Base-by-base conservation (phyloP, 2,113 vertebrate genomes). In the Cyanoliseus patagonus region DNA sequence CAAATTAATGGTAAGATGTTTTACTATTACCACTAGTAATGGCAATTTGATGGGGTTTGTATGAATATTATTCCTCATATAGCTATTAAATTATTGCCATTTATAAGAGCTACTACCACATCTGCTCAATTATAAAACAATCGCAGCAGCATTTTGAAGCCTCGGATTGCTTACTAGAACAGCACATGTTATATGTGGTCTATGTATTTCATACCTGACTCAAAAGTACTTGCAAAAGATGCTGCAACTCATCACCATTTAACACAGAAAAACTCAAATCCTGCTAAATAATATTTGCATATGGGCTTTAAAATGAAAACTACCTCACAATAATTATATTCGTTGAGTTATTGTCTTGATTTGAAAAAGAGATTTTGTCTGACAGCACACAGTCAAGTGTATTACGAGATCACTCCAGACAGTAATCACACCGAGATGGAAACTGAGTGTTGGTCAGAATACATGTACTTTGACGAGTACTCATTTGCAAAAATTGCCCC, bases 331-430 rank as follows among this genome's bases (percentile, higher is more conserved):
- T 74, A 93, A 93, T 94, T 78, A 77, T 10, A 41, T 63, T 70
- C 31, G 75, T 81, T 75, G 83, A 88, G 72, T 95, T 69, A 80
- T 73, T 92, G 35, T 86, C 91, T 90, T 88, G 64, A 94, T 94
- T 93, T 92, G 68, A 67, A 88, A 92, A 74, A 47, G 39, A 3
- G 4, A 30, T 35, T 94, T 86, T 92, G 80, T 95, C 88, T 92
- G 83, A 93, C 77, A 95, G 86, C 88, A 83, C 84, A 83, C 27
- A 94, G 62, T 93, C 86, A 94, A 96, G 90, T 78, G 64, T 70
- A 83, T 92, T 92, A 94, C 81, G 83, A 88, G 76, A 93, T 86
- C 47, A 84, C 92, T 90, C 61, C 93, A 83, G 83, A 84, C 13
- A 2, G 47, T 84, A 81, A 86, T 95, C 94, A 86, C 80, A 84